Base-by-base conservation (phyloP, 2,888 invertebrate genomes). In the Apamea crenata region DNA sequence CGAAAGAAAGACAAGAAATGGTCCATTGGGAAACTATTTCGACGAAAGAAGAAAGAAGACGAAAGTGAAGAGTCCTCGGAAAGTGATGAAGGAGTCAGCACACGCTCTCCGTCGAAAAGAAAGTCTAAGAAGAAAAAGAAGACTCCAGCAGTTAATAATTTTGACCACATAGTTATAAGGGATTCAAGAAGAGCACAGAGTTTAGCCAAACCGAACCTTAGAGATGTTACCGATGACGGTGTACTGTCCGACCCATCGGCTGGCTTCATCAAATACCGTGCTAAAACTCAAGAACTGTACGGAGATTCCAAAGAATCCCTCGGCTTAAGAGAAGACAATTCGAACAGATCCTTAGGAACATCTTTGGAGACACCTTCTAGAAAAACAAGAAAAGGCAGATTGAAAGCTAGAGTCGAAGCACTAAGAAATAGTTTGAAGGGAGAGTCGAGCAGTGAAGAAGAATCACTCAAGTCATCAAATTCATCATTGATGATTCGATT, bases 1-100 rank as follows among this genome's bases (percentile, higher is more conserved):
- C 94, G 96, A 84, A 97, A 97, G 85, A 97, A 97, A 91, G 98
- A 98, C 90, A 98, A 98, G 89, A 98, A 98, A 94, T 99, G 98
- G 98, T 98, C 98, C 16, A 97, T 99, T 67, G 98, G 98, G 14
- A 98, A 98, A 90, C 97, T 99, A 6, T 98, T 99, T 92, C 97
- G 98, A 84, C 97, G 98, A 92, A 98, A 98, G 94, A 98, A 98
- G 94, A 98, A 98, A 87, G 97, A 97, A 82, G 97, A 97, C 68
- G 97, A 97, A 86, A 97, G 96, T 70, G 97, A 96, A 21, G 96
- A 97, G 77, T 97, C 97, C 77, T 97, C 97, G 29, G 97, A 97
- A 87, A 96, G 93, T 80, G 97, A 96, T 53, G 97, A 96, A 89
- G 96, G 96, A 66, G 94, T 95, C 86, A 96, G 94, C 87, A 95